Conservation (phyloP, 2,113 vertebrate species). For the Actenoides lindsayi region DNA sequence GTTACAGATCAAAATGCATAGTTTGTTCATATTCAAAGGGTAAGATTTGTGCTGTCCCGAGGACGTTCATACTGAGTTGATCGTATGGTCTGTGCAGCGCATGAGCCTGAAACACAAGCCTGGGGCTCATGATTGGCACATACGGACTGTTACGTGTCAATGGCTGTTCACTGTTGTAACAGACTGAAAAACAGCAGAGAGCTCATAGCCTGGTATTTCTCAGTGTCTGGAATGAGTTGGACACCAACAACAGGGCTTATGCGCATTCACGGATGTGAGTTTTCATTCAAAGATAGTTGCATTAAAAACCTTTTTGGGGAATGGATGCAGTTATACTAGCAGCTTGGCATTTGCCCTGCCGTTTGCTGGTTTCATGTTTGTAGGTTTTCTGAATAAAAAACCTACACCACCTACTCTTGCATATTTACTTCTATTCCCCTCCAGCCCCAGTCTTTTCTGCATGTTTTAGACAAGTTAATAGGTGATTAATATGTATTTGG, state of each 20-base stretch:
- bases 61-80: not conserved
- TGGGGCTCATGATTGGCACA: not conserved
- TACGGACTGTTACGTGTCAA: not conserved
- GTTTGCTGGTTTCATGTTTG: not conserved
- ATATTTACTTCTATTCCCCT: not conserved
- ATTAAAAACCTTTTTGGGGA: not conserved
- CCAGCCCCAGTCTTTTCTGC: not conserved
- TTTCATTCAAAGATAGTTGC: not conserved
- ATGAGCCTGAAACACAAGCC: not conserved
- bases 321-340: not conserved
- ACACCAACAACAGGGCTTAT: not conserved
- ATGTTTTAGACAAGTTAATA: not conserved
- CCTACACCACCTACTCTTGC: not conserved
- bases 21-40: not conserved
- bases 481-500: slow-evolving; percentile 29
- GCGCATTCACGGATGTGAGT: not conserved
- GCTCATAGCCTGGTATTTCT: not conserved
- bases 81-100: not conserved
- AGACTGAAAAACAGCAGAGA: not conserved
- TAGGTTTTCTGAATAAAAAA: slow-evolving; percentile 5
- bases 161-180: not conserved
- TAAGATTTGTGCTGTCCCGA: not conserved
- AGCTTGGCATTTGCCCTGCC: not conserved
- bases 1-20: not conserved
- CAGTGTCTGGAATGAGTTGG: not conserved